Base-by-base conservation (phyloP, 2,888 invertebrate genomes). In the Gandaritis pyraliata region DNA sequence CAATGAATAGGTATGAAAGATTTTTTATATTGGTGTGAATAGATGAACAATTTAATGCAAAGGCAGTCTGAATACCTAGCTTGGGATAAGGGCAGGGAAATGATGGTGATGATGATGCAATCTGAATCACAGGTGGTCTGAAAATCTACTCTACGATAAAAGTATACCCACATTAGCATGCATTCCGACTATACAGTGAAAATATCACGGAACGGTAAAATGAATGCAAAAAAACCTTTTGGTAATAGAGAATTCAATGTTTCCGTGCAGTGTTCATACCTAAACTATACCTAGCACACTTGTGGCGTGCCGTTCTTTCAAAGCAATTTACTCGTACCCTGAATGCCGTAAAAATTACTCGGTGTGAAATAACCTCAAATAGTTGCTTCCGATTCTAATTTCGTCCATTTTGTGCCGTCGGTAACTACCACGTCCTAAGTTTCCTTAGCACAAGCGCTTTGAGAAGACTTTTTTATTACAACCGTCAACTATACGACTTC, bases 351-450 rank as follows among this genome's bases (percentile, higher is more conserved):
- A 39, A 60, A 60, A 56, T 48, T 49, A 47, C 47, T 43, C 49
- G 23, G 49, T 57, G 48, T 48, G 48, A 49, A 57, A 57, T 49
- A 10, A 36, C 33, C 41, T 50, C n/a, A 55, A 56, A 56, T 49
- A 41, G 33, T 33, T 33, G 8, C 50, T 43, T 57, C 49, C 41
- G 30, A 48, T 48, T 41, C 16, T 41, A 13, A 46, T 12, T 48
- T 41, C 39, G 39, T 47, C 47, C 29, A 45, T 45, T 13, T 6
- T 39, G 41, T 41, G 41, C 15, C 18, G 46, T 36, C 8, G n/a
- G 13, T n/a, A n/a, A 54, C 16, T n/a, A 18, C 33, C 23, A n/a
- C 39, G n/a, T 23, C 18, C 23, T 23, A 1, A 38, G 18, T n/a
- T 18, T 39, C n/a, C 23, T 13, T 46, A 23, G 23, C 23, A 23